These are phyloP conservation scores for Scrobipalpa costella DNA, from an alignment of 2,888 invertebrate species.

Conservation along the genomic window DNA sequence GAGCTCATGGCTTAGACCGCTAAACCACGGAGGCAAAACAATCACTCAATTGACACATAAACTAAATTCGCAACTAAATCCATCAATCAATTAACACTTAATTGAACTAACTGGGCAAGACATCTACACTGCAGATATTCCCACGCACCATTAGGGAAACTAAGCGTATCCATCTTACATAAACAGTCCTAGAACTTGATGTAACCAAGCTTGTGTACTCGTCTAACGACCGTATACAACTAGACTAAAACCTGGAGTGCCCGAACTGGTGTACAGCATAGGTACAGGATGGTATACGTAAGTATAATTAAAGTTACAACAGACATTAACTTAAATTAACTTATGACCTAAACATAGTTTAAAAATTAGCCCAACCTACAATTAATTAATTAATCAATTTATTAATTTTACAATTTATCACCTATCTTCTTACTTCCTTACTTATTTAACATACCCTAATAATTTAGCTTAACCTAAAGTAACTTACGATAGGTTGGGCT, in stretches of 20 bases:
- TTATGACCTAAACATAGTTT: too few relatives aligned
- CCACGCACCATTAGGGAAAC: not conserved
- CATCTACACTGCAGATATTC: not conserved
- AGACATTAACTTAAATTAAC: too few relatives aligned
- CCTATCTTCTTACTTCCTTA: too few relatives aligned
- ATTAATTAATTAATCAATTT: too few relatives aligned
- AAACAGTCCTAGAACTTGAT: not conserved
- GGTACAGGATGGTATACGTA: not conserved
- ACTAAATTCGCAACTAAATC: not conserved
- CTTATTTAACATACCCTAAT: too few relatives aligned
- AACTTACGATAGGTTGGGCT: too few relatives aligned
- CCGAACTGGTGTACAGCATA: not conserved
- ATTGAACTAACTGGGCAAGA: not conserved
- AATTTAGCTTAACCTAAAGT: too few relatives aligned
- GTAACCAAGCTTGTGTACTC: too few relatives aligned
- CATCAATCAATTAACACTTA: slow-evolving; percentile 1
- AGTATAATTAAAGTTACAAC: not conserved
- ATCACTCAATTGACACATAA: not conserved
- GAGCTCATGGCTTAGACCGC: too few relatives aligned
- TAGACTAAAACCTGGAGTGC: not conserved
- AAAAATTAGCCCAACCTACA: too few relatives aligned
- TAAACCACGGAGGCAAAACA: too few relatives aligned
- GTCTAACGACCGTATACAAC: not conserved
- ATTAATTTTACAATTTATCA: too few relatives aligned
- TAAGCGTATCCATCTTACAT: not conserved